Evolutionary conservation across 2,113 vertebrate genomes (phyloP).

Genomic region (Rhineura floridana): DNA sequence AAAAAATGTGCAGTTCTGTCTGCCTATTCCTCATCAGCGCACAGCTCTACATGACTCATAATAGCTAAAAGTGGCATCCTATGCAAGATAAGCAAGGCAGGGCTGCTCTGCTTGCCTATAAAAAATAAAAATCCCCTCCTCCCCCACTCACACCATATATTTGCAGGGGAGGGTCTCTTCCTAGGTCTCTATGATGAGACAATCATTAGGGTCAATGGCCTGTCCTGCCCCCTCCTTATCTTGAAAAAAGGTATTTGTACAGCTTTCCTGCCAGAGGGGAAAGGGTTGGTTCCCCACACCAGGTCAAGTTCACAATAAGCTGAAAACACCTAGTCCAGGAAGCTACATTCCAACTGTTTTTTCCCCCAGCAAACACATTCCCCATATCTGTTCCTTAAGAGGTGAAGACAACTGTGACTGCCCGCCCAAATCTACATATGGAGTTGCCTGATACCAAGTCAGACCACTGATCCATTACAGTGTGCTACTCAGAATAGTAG

Average conservation of each 20-base stretch:
- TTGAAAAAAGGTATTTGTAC: neutral
- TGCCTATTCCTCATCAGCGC: neutral
- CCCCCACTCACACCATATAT: neutral
- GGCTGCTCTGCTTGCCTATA: neutral
- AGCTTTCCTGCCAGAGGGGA: neutral
- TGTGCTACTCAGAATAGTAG: neutral
- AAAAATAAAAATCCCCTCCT: neutral
- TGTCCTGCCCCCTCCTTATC: neutral
- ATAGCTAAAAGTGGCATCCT: neutral
- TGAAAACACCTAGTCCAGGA: neutral
- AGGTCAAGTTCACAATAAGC: neutral
- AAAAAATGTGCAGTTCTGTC: neutral
- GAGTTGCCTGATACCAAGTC: neutral
- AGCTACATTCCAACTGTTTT: neutral
- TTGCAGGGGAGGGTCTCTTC: neutral
- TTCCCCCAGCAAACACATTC: neutral
- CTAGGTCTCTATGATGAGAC: neutral
- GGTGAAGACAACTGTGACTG: neutral
- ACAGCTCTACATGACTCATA: neutral
- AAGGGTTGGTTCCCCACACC: neutral
- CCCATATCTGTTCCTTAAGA: neutral
- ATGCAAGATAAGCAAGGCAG: neutral
- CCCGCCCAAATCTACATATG: neutral
- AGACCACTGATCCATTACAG: neutral
- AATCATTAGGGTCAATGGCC: neutral